Evolutionary conservation across 2,113 vertebrate genomes (phyloP).

Genomic region (Hippopotamus amphibius): DNA sequence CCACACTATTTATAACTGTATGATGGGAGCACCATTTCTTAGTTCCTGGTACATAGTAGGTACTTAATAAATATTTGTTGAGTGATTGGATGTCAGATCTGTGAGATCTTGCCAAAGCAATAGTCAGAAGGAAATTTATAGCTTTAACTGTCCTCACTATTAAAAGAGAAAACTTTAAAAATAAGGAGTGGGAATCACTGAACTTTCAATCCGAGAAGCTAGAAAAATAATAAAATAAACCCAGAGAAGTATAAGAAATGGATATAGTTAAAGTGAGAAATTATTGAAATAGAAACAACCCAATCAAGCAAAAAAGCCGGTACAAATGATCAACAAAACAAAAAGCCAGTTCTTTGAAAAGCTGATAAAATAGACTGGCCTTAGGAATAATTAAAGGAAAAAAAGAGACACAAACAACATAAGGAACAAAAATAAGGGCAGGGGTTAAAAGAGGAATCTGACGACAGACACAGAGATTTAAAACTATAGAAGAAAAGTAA

Average conservation of each 20-base stretch:
- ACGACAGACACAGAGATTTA: background rate
- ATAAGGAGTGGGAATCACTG: background rate
- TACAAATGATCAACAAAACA: background rate
- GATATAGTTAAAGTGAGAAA: background rate
- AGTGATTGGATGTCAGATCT: background rate
- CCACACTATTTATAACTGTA: background rate
- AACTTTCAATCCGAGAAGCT: background rate
- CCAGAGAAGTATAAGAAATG: background rate
- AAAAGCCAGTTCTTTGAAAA: background rate
- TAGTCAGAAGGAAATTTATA: background rate
- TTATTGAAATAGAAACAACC: slow-evolving; percentile 3
- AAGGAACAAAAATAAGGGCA: background rate
- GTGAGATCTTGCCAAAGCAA: background rate
- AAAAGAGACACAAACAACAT: background rate
- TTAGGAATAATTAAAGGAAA: background rate
- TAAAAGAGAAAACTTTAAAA: background rate
- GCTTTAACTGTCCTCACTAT: background rate
- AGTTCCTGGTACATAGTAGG: background rate
- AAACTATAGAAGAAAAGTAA: background rate
- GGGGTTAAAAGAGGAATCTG: background rate
- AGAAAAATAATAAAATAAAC: slow-evolving; percentile 31
- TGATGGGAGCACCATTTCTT: background rate
- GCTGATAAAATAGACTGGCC: background rate
- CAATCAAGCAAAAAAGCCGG: background rate
- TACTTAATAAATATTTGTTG: slow-evolving; percentile 33